Percentiles rank a stretch among this genome's conserved stretches.
phyloP scores from a whole-genome alignment of 2,888 invertebrate species.

The Cheilosia vernalis region DNA sequence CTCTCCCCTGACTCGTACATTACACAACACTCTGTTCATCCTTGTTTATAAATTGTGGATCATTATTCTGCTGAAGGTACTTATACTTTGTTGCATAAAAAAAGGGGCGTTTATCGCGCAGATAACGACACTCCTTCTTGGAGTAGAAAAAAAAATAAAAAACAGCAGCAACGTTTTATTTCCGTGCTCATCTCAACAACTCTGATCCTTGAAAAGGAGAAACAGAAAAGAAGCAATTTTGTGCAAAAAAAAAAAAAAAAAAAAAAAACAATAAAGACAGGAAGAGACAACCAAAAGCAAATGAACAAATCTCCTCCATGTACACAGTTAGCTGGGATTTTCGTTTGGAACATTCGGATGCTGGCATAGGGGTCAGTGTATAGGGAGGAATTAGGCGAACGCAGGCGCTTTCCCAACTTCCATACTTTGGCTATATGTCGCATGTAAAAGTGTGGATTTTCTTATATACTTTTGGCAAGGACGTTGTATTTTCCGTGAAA shows the following conservation, averaged over 20 bases:
- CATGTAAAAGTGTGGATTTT: constrained; percentile 67
- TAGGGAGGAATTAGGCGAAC: constrained; percentile 66
- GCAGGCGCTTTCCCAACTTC: constrained; percentile 62
- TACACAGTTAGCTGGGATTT: constrained; percentile 31
- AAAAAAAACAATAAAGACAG: constrained; percentile 5
- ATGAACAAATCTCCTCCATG: constrained; percentile 42
- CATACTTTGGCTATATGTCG: constrained; percentile 16
- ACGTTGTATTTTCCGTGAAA: constrained; percentile 58
- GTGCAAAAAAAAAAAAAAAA: constrained; percentile 4
- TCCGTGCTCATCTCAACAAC: constrained; percentile 66
- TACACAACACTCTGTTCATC: constrained; percentile 37
- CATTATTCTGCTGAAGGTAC: constrained; percentile 44
- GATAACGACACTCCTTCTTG: constrained; percentile 77
- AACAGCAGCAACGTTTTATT: constrained; percentile 51
- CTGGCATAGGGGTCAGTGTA: constrained; percentile 29
- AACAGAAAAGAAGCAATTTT: constrained; percentile 7
- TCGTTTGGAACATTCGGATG: not conserved
- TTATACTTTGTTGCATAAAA: constrained; percentile 66
- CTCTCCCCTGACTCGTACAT: constrained; percentile 40
- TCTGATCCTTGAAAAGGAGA: constrained; percentile 65
- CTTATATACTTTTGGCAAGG: constrained; percentile 68
- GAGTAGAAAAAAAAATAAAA: constrained; percentile 35
- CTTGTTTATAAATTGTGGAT: constrained; percentile 60
- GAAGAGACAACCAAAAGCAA: constrained; percentile 37
- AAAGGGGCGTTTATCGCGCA: constrained; percentile 78